phyloP scores from a whole-genome alignment of 2,113 vertebrate species.

The Micronycteris hirsuta region DNA sequence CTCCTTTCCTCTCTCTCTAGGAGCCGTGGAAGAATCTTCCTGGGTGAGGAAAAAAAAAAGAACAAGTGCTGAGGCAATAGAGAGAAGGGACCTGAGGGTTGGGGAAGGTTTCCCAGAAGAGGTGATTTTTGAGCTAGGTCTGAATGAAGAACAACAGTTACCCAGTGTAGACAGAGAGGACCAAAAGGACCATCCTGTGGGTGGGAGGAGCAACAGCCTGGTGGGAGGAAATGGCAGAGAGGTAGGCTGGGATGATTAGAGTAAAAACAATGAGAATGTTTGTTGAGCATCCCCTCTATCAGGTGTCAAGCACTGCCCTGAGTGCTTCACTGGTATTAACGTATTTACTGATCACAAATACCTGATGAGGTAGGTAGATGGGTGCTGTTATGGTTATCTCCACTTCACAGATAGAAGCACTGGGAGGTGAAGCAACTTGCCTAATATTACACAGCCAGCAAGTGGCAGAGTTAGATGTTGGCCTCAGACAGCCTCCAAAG shows the following conservation, averaged over 20 bases:
- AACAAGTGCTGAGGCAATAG: background rate
- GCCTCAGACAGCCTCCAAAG: background rate
- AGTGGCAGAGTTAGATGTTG: background rate
- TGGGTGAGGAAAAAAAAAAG: background rate
- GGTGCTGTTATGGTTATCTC: background rate
- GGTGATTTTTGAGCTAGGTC: background rate
- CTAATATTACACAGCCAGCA: background rate
- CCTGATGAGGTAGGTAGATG: too few relatives aligned
- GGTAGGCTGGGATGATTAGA: rapidly evolving
- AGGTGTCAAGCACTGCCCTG: background rate
- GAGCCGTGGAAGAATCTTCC: too few relatives aligned
- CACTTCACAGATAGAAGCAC: background rate
- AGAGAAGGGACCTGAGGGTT: background rate
- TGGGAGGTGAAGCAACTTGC: background rate
- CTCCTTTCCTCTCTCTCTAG: too few relatives aligned
- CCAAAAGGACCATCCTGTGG: background rate
- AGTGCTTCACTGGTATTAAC: background rate
- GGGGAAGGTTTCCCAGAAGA: background rate
- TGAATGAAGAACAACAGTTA: background rate
- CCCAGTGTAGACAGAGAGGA: background rate
- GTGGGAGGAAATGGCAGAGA: too few relatives aligned
- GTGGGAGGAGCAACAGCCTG: rapidly evolving
- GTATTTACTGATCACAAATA: background rate
- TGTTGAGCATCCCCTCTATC: background rate
- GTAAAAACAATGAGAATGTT: rapidly evolving